phyloP scores from a whole-genome alignment of 2,888 invertebrate species.

The Resseliella maxima region DNA sequence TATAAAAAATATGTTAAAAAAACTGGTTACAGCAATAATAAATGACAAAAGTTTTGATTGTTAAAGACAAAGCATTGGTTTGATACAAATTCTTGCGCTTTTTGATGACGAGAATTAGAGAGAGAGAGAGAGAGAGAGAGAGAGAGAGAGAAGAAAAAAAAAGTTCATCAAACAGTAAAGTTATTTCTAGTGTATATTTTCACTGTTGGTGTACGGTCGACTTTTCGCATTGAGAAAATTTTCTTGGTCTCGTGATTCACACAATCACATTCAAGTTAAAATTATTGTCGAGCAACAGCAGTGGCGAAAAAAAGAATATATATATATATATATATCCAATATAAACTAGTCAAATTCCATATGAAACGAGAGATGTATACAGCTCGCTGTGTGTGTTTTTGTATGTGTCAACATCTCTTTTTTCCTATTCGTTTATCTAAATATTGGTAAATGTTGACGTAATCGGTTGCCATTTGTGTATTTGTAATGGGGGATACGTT shows the following conservation, averaged over 20 bases:
- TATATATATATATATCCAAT: too few species aligned
- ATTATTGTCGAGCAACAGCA: neutral
- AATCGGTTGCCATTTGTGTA: slow-evolving; percentile 55
- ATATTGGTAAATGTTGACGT: slow-evolving; percentile 55
- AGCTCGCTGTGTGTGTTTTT: neutral
- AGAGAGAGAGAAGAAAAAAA: neutral
- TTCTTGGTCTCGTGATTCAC: slow-evolving; percentile 44
- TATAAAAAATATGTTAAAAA: neutral
- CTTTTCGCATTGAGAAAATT: slow-evolving; percentile 45
- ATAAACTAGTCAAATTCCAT: too few species aligned
- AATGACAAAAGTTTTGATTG: too few species aligned
- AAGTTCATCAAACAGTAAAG: too few species aligned
- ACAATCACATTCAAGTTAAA: neutral
- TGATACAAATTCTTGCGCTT: too few species aligned
- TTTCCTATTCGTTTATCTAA: neutral
- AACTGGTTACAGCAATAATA: too few species aligned
- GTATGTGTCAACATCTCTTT: too few species aligned
- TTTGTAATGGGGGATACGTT: slow-evolving; percentile 16
- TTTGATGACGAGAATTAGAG: too few species aligned
- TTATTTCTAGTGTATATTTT: neutral
- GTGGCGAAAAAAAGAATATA: neutral
- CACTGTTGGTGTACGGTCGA: neutral
- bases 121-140: too few species aligned
- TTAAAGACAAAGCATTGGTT: too few species aligned
- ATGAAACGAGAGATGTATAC: neutral